These are phyloP conservation scores for Leucoraja erinaceus DNA, from an alignment of 2,113 vertebrate species.

Conservation along the genomic window DNA sequence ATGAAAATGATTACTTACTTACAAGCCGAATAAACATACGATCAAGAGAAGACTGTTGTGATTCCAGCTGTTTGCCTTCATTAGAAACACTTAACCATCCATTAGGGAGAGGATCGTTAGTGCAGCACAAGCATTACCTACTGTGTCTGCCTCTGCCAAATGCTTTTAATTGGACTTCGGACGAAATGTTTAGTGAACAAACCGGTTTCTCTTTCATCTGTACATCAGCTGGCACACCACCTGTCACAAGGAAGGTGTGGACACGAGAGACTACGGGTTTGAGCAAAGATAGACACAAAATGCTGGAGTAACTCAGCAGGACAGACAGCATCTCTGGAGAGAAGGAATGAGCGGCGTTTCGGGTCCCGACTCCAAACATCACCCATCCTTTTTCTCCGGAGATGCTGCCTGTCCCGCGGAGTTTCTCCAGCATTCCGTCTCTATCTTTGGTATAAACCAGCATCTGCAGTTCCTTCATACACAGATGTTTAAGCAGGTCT, in stretches of 20 bases:
- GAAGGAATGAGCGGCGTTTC: too few relatives aligned
- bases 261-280: too few relatives aligned
- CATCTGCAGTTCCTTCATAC: too few relatives aligned
- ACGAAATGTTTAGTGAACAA: neutral
- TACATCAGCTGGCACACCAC: neutral
- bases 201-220: neutral
- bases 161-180: neutral
- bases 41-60: neutral
- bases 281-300: too few relatives aligned
- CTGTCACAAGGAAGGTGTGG: neutral
- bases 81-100: neutral
- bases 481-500: neutral
- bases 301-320: too few relatives aligned
- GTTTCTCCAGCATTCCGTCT: too few relatives aligned
- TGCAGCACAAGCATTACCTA: neutral
- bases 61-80: neutral
- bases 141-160: neutral
- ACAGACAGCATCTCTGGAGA: too few relatives aligned
- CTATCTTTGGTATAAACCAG: too few relatives aligned
- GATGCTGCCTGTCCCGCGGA: too few relatives aligned
- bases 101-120: neutral
- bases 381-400: too few relatives aligned
- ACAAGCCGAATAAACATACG: conserved; percentile 5
- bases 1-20: conserved; percentile 12
- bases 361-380: too few relatives aligned